phyloP scores from a whole-genome alignment of 35 echinoderm and acorn worm genomes.

The Hemicentrotus pulcherrimus region DNA sequence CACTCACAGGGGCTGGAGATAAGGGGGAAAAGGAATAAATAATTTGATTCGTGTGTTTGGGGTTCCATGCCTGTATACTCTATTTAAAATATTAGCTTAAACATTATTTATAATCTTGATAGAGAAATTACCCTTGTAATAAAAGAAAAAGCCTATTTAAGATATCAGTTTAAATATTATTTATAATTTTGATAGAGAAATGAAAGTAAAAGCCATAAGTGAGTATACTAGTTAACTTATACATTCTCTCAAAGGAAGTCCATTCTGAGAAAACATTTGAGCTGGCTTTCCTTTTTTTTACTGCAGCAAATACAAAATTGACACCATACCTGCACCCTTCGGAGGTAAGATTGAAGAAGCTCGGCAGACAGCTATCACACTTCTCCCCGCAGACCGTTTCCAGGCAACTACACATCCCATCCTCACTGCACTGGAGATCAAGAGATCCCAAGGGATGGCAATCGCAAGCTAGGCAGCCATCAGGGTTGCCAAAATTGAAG shows the following conservation, averaged over 20 bases:
- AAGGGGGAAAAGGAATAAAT: background rate
- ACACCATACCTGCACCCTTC: slow-evolving; percentile 85
- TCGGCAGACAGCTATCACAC: slow-evolving; percentile 73
- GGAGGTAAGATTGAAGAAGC: slow-evolving; percentile 72
- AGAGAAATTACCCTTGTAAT: no score
- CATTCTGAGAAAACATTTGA: no score
- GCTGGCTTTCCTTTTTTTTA: background rate
- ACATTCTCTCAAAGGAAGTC: no score
- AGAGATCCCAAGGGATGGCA: slow-evolving; percentile 66
- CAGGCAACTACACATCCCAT: slow-evolving; percentile 77
- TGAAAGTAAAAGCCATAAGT: no score
- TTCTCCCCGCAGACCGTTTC: slow-evolving; percentile 69
- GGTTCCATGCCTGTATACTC: no score
- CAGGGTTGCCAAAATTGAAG: slow-evolving; percentile 48
- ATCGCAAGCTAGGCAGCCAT: slow-evolving; percentile 69
- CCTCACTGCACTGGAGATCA: slow-evolving; percentile 66
- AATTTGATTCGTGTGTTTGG: no score
- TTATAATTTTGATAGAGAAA: no score
- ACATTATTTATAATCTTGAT: no score
- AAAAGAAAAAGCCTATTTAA: no score
- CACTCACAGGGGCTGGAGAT: slow-evolving; percentile 75
- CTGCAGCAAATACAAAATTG: background rate
- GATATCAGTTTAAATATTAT: no score
- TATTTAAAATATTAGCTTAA: no score
- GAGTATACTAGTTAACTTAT: no score